Conservation (phyloP, 1,140 invertebrate genomes). For the Lasaia peninsularis region DNA sequence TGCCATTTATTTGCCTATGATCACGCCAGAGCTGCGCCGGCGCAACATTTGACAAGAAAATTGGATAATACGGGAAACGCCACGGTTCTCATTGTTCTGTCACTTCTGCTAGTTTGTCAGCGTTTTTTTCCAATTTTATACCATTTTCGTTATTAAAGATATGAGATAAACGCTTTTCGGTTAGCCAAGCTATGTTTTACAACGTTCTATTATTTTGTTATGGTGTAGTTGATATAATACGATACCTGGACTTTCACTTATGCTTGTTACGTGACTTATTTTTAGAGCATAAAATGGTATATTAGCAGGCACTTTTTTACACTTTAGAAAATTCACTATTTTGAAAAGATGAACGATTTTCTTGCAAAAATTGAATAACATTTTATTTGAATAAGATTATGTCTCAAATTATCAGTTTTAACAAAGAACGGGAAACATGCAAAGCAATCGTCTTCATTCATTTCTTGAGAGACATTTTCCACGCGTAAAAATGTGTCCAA, state of each 20-base stretch:
- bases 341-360: too few species aligned
- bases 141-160: slow-evolving; percentile 67
- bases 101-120: slow-evolving; percentile 48
- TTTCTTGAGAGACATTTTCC: too few species aligned
- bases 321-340: too few species aligned
- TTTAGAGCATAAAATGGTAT: background rate
- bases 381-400: too few species aligned
- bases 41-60: slow-evolving; percentile 63
- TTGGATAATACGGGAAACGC: slow-evolving; percentile 63
- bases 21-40: slow-evolving; percentile 19
- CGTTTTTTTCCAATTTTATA: slow-evolving; percentile 56
- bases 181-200: slow-evolving; percentile 48
- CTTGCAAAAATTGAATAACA: too few species aligned
- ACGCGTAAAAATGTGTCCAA: too few species aligned
- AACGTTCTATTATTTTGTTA: slow-evolving; percentile 26
- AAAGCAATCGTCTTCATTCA: too few species aligned
- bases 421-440: too few species aligned
- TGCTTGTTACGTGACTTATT: background rate
- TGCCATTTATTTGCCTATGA: slow-evolving; percentile 9
- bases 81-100: slow-evolving; percentile 47
- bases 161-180: slow-evolving; percentile 67
- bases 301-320: too few species aligned
- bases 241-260: background rate
- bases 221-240: background rate
- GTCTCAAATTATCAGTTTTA: too few species aligned